phyloP scores from a whole-genome alignment of 1,140 invertebrate genomes.

The Drosophila fuyamai region DNA sequence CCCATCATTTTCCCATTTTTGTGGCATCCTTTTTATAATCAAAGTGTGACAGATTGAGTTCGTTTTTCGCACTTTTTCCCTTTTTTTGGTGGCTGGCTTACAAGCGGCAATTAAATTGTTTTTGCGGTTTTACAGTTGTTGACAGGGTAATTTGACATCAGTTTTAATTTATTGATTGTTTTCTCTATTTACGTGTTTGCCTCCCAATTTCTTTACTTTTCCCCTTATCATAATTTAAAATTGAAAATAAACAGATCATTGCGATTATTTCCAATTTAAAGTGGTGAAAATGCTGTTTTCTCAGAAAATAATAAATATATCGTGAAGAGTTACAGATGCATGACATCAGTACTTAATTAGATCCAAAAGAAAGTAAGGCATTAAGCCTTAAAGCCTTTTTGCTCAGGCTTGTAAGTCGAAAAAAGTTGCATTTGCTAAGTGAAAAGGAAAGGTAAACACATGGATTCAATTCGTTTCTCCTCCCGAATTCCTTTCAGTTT shows the following conservation, averaged over 20 bases:
- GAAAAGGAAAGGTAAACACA: not conserved
- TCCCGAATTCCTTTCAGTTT: not conserved
- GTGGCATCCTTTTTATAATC: not conserved
- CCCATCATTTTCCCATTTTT: not conserved
- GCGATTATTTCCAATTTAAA: no score
- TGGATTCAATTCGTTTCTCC: not conserved
- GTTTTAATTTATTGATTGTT: slow-evolving; percentile 12
- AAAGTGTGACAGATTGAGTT: slow-evolving; percentile 1
- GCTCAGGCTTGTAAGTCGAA: not conserved
- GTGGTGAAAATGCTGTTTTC: no score
- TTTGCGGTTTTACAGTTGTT: slow-evolving; percentile 9
- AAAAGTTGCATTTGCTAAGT: not conserved
- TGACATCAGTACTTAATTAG: not conserved
- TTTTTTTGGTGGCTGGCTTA: not conserved
- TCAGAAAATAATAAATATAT: no score
- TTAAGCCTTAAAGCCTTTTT: not conserved
- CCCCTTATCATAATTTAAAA: no score
- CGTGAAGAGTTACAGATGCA: not conserved
- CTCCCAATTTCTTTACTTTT: no score
- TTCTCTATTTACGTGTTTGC: not conserved
- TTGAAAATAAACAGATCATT: no score
- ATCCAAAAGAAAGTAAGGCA: not conserved
- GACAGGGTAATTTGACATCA: not conserved
- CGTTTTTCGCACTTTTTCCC: not conserved
- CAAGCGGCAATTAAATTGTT: slow-evolving; percentile 1